phyloP scores from a whole-genome alignment of 2,888 invertebrate species.

The Drosophila acutilabella region DNA sequence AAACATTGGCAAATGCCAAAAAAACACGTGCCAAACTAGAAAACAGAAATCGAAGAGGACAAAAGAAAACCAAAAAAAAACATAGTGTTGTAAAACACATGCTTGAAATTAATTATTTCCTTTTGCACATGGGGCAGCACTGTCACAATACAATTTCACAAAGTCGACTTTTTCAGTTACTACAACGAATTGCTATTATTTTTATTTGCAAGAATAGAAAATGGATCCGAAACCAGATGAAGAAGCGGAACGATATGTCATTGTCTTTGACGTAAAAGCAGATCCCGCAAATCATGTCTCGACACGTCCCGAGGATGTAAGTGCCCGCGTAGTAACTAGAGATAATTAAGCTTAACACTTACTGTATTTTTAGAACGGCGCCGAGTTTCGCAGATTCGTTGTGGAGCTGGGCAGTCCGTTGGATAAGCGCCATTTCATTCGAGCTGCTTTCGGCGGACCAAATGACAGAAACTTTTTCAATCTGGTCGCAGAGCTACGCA shows the following conservation, averaged over 20 bases:
- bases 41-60: background rate
- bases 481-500: background rate
- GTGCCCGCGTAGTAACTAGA: background rate
- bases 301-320: conserved; percentile 21
- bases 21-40: background rate
- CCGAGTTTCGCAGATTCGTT: background rate
- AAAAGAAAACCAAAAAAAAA: no score
- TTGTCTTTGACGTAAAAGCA: background rate
- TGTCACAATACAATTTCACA: background rate
- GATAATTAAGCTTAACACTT: background rate
- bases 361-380: conserved; percentile 14
- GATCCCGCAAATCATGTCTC: background rate
- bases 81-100: background rate
- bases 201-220: background rate
- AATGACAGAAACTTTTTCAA: background rate
- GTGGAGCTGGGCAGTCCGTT: background rate
- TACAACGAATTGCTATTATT: background rate
- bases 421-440: conserved; percentile 15
- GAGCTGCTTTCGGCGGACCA: conserved; percentile 2
- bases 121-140: background rate
- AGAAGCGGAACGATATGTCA: background rate
- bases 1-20: conserved; percentile 10
- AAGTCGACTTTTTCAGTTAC: no score
- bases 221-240: background rate
- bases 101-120: background rate